A percentile compares a stretch with the other conserved stretches of the same genome.
Conservation (phyloP, 2,113 vertebrate species). For the Elephantulus edwardii region DNA sequence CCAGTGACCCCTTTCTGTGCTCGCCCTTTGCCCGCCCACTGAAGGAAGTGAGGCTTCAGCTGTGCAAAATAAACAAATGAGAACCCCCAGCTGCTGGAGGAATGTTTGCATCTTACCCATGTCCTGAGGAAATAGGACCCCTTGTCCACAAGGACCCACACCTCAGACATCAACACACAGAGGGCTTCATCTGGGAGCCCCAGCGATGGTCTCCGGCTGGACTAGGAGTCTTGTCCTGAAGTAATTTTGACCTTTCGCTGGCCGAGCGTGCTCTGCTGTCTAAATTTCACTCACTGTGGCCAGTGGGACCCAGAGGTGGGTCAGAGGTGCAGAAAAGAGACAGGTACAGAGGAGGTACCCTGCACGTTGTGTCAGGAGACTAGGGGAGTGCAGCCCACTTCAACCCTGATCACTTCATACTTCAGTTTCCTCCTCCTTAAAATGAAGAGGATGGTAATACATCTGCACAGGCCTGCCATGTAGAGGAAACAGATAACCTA, state of each 20-base stretch:
- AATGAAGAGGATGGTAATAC: not conserved
- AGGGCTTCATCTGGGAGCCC: not conserved
- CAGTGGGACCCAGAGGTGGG: not conserved
- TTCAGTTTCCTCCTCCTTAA: not conserved
- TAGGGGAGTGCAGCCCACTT: not conserved
- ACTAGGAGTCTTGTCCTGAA: not conserved
- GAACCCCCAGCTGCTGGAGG: not conserved
- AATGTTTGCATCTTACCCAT: not conserved
- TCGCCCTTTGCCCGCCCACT: not conserved
- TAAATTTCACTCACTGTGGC: not conserved
- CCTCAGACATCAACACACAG: not conserved
- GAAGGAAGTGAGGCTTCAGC: not conserved
- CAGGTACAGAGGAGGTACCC: not conserved
- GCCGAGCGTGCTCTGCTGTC: not conserved
- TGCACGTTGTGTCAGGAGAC: not conserved
- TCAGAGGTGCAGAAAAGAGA: not conserved
- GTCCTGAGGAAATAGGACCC: not conserved
- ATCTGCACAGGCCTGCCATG: not conserved
- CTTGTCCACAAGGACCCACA: not conserved
- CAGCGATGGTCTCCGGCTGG: not conserved
- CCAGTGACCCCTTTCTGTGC: not conserved
- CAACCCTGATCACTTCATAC: not conserved
- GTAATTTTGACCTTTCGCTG: not conserved
- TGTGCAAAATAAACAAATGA: slow-evolving; percentile 26
- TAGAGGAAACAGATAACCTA: not conserved